Percentiles rank a stretch among this genome's conserved stretches.
These are phyloP conservation scores for Zeus faber DNA, from an alignment of 2,113 vertebrate genomes.

Conservation along the genomic window DNA sequence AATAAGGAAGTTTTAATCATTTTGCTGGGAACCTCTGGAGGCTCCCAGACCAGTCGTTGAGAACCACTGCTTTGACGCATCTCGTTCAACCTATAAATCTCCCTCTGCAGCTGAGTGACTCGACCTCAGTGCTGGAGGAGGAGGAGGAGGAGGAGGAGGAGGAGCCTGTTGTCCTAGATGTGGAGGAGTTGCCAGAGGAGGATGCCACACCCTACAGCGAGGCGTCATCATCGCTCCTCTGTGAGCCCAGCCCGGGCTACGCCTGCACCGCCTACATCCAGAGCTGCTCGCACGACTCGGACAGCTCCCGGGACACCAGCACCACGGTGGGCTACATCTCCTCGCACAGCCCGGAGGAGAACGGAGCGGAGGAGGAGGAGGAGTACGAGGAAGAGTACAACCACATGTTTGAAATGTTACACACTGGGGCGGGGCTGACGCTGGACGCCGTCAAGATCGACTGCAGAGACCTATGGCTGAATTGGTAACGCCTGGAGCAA, in stretches of 20 bases:
- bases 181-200: constrained; percentile 32
- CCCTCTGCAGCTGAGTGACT: constrained; percentile 35
- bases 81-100: no score
- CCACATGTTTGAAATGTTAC: constrained; percentile 27
- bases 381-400: constrained; percentile 19
- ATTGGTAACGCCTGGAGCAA: no score
- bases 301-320: constrained; percentile 57
- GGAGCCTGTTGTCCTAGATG: constrained; percentile 54
- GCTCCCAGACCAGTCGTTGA: no score
- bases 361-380: constrained; percentile 31
- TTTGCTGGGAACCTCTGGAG: no score
- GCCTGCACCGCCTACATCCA: constrained; percentile 66
- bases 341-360: constrained; percentile 34
- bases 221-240: not conserved
- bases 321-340: constrained; percentile 65
- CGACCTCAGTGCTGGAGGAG: constrained; percentile 50
- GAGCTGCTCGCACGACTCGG: constrained; percentile 69
- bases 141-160: constrained; percentile 60
- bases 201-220: not conserved
- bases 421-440: constrained; percentile 68
- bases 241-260: constrained; percentile 2
- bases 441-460: constrained; percentile 72
- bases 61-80: no score
- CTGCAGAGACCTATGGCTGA: constrained; percentile 61
- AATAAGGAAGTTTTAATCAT: no score